A percentile compares a stretch with the other conserved stretches of the same genome.
Evolutionary conservation across 2,888 invertebrate genomes (phyloP).

Genomic region (Sarcophaga carnaria): DNA sequence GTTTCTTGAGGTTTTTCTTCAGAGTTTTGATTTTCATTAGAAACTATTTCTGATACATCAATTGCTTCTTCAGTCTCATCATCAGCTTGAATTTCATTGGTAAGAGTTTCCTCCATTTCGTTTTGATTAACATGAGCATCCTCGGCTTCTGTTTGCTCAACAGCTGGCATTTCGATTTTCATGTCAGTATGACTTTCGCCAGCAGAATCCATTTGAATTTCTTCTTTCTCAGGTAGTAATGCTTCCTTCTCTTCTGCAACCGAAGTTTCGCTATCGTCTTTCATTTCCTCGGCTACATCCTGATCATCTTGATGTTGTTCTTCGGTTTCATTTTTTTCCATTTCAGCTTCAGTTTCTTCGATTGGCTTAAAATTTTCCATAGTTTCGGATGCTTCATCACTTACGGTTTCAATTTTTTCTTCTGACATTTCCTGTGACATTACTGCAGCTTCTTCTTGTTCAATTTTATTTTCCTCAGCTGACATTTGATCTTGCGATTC

Average conservation of each 20-base stretch:
- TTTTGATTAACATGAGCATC: constrained; percentile 27
- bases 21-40: not conserved
- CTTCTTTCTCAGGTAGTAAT: constrained; percentile 3
- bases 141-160: not conserved
- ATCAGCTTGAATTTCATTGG: constrained; percentile 6
- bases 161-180: not conserved
- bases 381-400: not conserved
- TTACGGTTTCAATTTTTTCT: constrained; percentile 1
- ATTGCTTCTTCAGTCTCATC: constrained; percentile 9
- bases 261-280: constrained; percentile 23
- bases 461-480: constrained; percentile 17
- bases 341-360: constrained; percentile 3
- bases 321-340: not conserved
- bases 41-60: not conserved
- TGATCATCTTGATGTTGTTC: not conserved
- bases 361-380: not conserved
- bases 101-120: constrained; percentile 15
- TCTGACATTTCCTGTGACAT: constrained; percentile 15
- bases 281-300: constrained; percentile 1
- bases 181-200: not conserved
- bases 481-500: constrained; percentile 23
- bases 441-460: constrained; percentile 22
- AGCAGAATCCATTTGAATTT: constrained; percentile 3
- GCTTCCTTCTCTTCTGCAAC: not conserved
- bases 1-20: constrained; percentile 6